Percentiles rank a stretch among this genome's conserved stretches.
Conservation (phyloP, 1,140 invertebrate genomes). For the Cotesia chilonis region DNA sequence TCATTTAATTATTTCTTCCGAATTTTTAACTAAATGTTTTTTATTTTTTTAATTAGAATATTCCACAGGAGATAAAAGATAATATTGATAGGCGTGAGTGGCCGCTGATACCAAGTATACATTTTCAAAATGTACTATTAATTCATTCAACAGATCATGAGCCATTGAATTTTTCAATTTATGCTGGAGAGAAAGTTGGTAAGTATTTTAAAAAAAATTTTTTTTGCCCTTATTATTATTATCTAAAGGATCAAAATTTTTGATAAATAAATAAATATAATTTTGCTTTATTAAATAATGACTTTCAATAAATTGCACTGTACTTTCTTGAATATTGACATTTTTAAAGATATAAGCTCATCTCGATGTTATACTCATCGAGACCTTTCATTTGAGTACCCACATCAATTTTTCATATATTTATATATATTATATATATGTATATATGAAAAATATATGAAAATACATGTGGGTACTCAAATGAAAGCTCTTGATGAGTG, state of each 20-base stretch:
- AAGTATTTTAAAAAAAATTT: constrained; percentile 3
- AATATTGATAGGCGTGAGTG: constrained; percentile 32
- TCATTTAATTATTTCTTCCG: neutral
- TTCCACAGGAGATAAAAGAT: constrained; percentile 34
- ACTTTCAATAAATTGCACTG: too few relatives aligned
- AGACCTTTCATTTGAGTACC: too few relatives aligned
- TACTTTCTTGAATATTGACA: too few relatives aligned
- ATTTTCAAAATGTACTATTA: constrained; percentile 41
- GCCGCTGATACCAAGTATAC: constrained; percentile 38
- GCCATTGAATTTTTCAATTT: constrained; percentile 39
- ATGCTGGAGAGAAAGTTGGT: constrained; percentile 41
- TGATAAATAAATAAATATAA: neutral
- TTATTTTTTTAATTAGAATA: constrained; percentile 30
- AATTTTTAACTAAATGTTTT: constrained; percentile 15
- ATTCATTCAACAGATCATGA: constrained; percentile 30
- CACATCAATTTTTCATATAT: too few relatives aligned
- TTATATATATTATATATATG: too few relatives aligned
- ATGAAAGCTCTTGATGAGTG: too few relatives aligned
- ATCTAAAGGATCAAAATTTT: neutral
- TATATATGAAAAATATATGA: too few relatives aligned
- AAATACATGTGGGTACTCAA: too few relatives aligned
- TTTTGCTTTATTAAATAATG: too few relatives aligned
- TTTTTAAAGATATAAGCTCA: too few relatives aligned
- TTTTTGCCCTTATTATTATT: neutral
- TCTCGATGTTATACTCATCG: too few relatives aligned